Base-by-base conservation (phyloP, 2,113 vertebrate species). In the Pithys albifrons region DNA sequence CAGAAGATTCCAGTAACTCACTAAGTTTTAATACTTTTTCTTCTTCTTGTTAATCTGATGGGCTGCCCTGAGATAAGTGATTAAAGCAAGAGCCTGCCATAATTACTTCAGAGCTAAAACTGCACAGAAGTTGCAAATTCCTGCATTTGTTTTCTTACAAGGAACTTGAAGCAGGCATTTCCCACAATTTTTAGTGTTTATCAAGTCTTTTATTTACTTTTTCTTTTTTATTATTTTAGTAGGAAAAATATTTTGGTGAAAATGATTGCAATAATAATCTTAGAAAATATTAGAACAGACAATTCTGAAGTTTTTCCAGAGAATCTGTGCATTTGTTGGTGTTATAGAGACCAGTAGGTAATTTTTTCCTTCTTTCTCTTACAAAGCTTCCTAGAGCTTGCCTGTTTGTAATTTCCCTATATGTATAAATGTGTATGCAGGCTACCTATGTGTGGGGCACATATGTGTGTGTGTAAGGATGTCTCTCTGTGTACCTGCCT, bases 1-100 rank as follows among this genome's bases (percentile, higher is more conserved):
- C 95, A 97, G 96, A 96, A 96, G 93, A 97, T 95, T 95, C 94
- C 91, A 95, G 86, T 89, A 95, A 95, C 93, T 97, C 89, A 85
- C 79, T 84, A 96, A 91, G 86, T 96, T 94, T 95, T 95, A 93
- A 87, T 95, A 94, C 64, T 78, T 69, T 84, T 70, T 73, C 54
- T 88, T 65, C 52, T 87, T 91, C n/a, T 75, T 83, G 31, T 90
- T 96, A 80, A 78, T 78, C 93, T 94, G 86, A 96, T 95, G 88
- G 77, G 96, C 85, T 96, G 43, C 20, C 55, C 62, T 91, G 88
- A 87, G 62, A 96, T 91, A 93, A 80, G 79, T 71, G 45, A 93
- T 87, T 80, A 93, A 96, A 95, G 72, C 75, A 81, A 93, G 93
- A 92, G 75, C 45, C 41, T 89, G 82, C 39, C 59, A 58, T 80